A percentile compares a stretch with the other conserved stretches of the same genome.
Evolutionary conservation across 2,113 vertebrate species (phyloP).

Genomic region (Shinisaurus crocodilurus): DNA sequence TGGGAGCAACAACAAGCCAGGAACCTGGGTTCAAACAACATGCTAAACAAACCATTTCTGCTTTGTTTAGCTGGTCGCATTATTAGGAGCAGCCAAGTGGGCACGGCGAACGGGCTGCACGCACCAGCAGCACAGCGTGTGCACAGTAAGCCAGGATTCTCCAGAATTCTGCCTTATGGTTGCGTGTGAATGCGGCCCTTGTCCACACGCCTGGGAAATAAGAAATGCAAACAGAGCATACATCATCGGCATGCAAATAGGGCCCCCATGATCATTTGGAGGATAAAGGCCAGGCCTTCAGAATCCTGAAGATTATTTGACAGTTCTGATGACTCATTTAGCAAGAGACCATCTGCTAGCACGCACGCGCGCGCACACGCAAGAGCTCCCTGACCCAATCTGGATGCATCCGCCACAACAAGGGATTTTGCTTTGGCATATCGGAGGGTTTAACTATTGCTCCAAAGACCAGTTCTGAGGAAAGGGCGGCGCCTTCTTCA

Average conservation of each 20-base stretch:
- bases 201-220: background rate
- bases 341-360: conserved; percentile 18
- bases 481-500: conserved; percentile 25
- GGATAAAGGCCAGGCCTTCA: background rate
- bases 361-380: background rate
- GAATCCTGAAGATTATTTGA: background rate
- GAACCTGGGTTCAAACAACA: no score
- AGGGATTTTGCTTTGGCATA: background rate
- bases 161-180: background rate
- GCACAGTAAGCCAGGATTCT: background rate
- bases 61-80: no score
- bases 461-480: conserved; percentile 25
- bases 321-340: conserved; percentile 36
- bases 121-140: background rate
- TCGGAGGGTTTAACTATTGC: no score
- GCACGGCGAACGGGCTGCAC: no score
- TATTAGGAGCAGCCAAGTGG: no score
- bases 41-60: no score
- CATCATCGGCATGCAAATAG: background rate
- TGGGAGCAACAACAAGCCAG: no score
- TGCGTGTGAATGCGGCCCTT: no score
- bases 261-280: background rate
- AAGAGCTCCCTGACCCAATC: background rate
- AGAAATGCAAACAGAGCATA: conserved; percentile 9
- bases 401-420: conserved; percentile 24